Conservation (phyloP, 2,113 vertebrate genomes). For the Neotragus moschatus region DNA sequence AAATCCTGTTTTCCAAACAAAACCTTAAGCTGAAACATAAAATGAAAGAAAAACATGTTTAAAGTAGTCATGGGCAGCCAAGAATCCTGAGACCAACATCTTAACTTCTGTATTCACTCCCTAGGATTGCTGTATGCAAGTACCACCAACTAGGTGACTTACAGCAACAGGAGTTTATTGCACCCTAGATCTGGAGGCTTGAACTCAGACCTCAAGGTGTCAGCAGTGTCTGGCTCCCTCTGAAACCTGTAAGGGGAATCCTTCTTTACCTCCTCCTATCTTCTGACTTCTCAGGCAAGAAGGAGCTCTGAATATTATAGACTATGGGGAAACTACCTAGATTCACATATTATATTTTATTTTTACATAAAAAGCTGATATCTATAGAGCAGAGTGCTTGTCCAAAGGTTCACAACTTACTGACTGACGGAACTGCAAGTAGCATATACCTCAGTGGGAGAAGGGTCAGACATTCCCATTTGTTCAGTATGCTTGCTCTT, state of each 20-base stretch:
- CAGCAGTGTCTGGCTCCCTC: neutral
- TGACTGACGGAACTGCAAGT: neutral
- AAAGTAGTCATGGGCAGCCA: neutral
- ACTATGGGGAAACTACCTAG: neutral
- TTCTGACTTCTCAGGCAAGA: neutral
- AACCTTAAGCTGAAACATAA: neutral
- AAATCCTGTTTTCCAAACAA: neutral
- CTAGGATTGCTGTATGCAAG: neutral
- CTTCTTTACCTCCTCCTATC: neutral
- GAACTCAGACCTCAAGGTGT: neutral
- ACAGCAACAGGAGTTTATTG: neutral
- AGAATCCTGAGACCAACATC: neutral
- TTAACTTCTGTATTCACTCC: neutral
- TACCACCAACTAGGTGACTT: neutral
- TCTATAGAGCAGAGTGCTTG: neutral
- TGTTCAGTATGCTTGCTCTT: neutral
- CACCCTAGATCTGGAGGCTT: neutral
- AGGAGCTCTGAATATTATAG: neutral
- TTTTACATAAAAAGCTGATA: neutral
- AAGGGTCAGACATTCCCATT: neutral
- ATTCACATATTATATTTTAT: neutral
- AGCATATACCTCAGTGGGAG: neutral
- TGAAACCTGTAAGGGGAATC: neutral
- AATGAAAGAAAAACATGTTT: neutral
- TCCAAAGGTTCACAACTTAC: neutral